Conservation (phyloP, 2,888 invertebrate species). For the Nephrotoma appendiculata region DNA sequence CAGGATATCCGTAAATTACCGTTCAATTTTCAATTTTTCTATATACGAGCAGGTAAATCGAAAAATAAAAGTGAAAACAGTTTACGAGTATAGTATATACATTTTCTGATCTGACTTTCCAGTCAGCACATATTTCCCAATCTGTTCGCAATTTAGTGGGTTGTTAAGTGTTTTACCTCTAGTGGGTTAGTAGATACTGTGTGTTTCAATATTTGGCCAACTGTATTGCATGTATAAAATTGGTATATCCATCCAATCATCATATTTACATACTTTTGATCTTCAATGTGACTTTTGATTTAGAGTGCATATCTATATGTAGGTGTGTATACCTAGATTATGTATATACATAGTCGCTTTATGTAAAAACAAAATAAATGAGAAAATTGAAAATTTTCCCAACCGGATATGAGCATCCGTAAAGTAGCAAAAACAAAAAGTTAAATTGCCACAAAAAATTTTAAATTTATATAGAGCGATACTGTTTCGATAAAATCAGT, state of each 20-base stretch:
- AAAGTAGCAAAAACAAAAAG: constrained; percentile 38
- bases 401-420: constrained; percentile 77
- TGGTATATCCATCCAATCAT: not conserved
- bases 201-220: not conserved
- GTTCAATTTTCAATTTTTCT: not conserved
- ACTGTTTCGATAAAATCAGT: no score
- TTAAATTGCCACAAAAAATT: not conserved
- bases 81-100: not conserved
- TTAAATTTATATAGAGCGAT: not conserved
- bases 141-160: not conserved
- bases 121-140: not conserved
- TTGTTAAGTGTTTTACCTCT: not conserved
- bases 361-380: not conserved
- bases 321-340: not conserved
- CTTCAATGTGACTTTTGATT: constrained; percentile 20
- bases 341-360: not conserved
- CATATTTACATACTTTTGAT: not conserved
- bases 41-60: not conserved
- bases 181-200: not conserved
- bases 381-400: not conserved
- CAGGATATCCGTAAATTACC: not conserved
- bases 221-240: not conserved
- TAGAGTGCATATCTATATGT: constrained; percentile 15
- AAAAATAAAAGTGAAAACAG: not conserved
- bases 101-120: not conserved